Percentiles rank a stretch among this genome's conserved stretches.
These are phyloP conservation scores for Sinocyclocheilus rhinocerous DNA, from an alignment of 2,113 vertebrate species.

Conservation along the genomic window DNA sequence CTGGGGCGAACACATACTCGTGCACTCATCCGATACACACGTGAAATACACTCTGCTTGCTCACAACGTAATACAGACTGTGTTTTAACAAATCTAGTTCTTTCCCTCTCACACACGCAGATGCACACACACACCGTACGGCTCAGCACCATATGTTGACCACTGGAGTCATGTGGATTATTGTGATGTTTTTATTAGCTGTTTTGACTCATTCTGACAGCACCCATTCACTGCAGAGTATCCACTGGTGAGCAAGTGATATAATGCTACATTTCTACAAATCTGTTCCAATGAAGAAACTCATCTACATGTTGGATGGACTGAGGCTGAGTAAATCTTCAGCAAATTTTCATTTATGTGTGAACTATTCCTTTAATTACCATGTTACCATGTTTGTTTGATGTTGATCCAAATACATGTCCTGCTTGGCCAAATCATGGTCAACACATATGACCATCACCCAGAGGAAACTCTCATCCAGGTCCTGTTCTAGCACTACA, in stretches of 20 bases:
- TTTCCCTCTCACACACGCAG: not conserved
- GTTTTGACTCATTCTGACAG: no score
- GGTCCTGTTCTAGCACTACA: conserved; percentile 20
- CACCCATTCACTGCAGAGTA: no score
- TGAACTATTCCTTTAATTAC: not conserved
- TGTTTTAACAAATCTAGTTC: conserved; percentile 10
- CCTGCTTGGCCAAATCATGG: not conserved
- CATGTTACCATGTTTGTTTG: not conserved
- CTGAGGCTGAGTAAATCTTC: no score
- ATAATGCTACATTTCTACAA: no score
- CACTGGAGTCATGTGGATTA: no score
- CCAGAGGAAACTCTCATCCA: not conserved
- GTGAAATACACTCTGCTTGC: not conserved
- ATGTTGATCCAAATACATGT: not conserved
- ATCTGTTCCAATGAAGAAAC: no score
- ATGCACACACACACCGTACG: not conserved
- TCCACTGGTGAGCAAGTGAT: no score
- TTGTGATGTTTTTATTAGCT: no score
- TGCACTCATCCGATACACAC: conserved; percentile 25
- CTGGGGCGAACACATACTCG: conserved; percentile 29
- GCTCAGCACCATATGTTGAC: conserved; percentile 55
- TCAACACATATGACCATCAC: not conserved
- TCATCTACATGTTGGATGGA: no score
- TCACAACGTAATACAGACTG: not conserved
- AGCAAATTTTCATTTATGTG: not conserved